phyloP scores from a whole-genome alignment of 1,140 invertebrate genomes.

The Holcopasites calliopsidis region DNA sequence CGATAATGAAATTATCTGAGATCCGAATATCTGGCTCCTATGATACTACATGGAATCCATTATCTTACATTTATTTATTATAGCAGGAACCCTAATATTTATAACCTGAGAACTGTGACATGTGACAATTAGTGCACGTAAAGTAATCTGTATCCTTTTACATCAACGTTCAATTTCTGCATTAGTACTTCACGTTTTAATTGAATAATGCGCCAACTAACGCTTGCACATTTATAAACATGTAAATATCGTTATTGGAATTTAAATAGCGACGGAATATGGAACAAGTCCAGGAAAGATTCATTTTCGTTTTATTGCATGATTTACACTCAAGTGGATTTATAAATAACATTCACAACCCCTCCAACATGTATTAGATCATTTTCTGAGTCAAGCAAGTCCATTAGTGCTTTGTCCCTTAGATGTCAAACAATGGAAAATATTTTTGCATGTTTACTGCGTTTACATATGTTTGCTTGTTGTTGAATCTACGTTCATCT shows the following conservation, averaged over 20 bases:
- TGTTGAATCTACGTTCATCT: too few species aligned
- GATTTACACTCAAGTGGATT: conserved; percentile 13
- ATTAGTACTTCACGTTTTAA: not conserved
- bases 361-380: not conserved
- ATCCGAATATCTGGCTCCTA: not conserved
- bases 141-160: conserved; percentile 28
- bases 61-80: not conserved
- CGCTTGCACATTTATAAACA: not conserved
- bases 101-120: conserved; percentile 3
- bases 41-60: not conserved
- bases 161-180: not conserved
- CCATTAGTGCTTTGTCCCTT: conserved; percentile 15
- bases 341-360: not conserved
- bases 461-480: not conserved
- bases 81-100: not conserved
- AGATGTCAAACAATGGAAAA: not conserved
- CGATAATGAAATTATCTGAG: conserved; percentile 24
- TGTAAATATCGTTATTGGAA: not conserved
- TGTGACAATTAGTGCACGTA: not conserved
- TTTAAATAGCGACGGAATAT: not conserved
- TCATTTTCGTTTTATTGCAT: not conserved
- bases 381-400: conserved; percentile 27
- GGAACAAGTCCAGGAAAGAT: not conserved
- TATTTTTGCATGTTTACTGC: not conserved
- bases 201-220: not conserved